Evolutionary conservation across 2,797 vertebrate species (phyloP).

Genomic region (Phrynocephalus forsythii): DNA sequence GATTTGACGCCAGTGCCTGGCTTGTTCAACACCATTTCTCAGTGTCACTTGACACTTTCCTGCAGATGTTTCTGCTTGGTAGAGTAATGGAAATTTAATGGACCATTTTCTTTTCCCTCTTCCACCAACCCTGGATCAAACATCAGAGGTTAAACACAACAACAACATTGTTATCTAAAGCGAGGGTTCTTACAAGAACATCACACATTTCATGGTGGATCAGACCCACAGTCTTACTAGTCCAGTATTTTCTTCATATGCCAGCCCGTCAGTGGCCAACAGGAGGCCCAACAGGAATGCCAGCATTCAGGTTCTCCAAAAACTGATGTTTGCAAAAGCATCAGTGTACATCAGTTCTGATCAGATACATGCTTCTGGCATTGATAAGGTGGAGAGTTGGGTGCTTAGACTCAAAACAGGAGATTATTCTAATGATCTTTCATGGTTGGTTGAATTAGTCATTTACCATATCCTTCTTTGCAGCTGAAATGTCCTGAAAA

Average conservation of each 20-base stretch:
- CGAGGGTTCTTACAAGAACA: background rate
- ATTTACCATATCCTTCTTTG: background rate
- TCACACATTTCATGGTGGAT: background rate
- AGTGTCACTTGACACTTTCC: conserved; percentile 56
- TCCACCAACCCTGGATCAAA: conserved; percentile 45
- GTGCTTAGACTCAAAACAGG: background rate
- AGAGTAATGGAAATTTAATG: conserved; percentile 66
- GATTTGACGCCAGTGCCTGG: conserved; percentile 53
- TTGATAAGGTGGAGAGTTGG: conserved; percentile 13
- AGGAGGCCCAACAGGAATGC: background rate
- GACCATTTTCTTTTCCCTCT: conserved; percentile 62
- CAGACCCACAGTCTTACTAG: background rate
- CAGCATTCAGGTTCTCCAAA: background rate
- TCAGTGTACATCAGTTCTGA: too few relatives aligned
- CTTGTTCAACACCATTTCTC: conserved; percentile 63
- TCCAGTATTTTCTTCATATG: background rate
- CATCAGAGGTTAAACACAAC: conserved; percentile 48
- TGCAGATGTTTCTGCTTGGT: conserved; percentile 73
- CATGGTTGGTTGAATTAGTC: background rate
- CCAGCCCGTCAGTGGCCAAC: background rate
- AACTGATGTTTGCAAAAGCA: background rate
- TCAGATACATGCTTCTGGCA: background rate
- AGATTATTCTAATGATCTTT: background rate
- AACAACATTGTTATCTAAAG: conserved; percentile 39
- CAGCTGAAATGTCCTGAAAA: background rate